Evolutionary conservation across 1,140 invertebrate genomes (phyloP).

Genomic region (Drosophila equinoxialis): DNA sequence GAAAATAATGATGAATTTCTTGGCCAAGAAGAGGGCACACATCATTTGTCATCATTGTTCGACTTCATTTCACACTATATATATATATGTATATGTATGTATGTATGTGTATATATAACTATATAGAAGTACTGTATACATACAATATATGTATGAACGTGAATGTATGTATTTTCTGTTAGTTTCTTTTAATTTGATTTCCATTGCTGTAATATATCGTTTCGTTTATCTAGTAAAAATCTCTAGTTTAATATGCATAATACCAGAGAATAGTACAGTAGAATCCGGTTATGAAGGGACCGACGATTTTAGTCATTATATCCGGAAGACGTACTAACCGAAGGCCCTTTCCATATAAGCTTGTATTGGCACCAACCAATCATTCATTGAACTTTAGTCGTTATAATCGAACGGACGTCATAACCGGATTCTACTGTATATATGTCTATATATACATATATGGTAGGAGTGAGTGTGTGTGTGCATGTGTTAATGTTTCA

Average conservation of each 20-base stretch:
- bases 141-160: constrained; percentile 2
- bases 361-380: too few species aligned
- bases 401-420: too few species aligned
- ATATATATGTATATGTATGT: background rate
- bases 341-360: too few species aligned
- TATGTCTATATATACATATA: background rate
- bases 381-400: too few species aligned
- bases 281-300: too few species aligned
- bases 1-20: background rate
- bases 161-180: background rate
- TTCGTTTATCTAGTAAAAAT: constrained; percentile 43
- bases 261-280: background rate
- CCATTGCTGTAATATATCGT: constrained; percentile 13
- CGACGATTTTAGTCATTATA: too few species aligned
- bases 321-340: too few species aligned
- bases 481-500: background rate
- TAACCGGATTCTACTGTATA: too few species aligned
- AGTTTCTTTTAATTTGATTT: constrained; percentile 36
- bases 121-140: too few species aligned
- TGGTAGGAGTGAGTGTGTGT: background rate
- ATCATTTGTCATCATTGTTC: background rate
- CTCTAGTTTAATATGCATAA: constrained; percentile 21
- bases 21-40: background rate
- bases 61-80: background rate
- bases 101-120: background rate